Base-by-base conservation (phyloP, 2,113 vertebrate genomes). In the Arenaria interpres region DNA sequence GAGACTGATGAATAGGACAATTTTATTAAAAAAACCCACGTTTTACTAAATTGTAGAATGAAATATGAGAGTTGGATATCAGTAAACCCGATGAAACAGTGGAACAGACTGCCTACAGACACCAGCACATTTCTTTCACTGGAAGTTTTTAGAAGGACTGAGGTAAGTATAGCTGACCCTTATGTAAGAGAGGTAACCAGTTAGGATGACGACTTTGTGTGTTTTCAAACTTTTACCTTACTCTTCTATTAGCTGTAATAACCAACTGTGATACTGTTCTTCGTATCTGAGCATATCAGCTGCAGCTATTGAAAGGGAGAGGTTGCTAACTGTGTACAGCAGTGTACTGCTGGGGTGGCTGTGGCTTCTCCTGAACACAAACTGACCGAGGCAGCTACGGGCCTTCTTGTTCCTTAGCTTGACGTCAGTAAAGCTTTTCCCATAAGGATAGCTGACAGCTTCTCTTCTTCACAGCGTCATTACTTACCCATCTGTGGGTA, bases 371-470 rank as follows among this genome's bases (percentile, higher is more conserved):
- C 67, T 10, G 6, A 53, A 17, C n/a, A 53, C 54, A 87, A 53
- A 33, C 30, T 43, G 39, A 35, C 35, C 0, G 1, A 21, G 41
- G 41, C 48, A 80, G 33, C n/a, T n/a, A 16, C 0, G 0, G 32
- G 13, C 9, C 25, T 72, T 39, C 46, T 46, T 74, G 12, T 30
- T 88, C 45, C 37, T 57, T 27, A 43, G 7, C 37, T 57, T 0
- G 0, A 20, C 27, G 54, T 8, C 83, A 60, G 8, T 28, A 68
- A 76, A 59, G 14, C 32, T 13, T 60, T 89, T 72, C 41, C 48
- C 50, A 30, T 0, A 68, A 18, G 67, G 17, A 18, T 6, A 41
- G 15, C 62, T 48, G 57, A 24, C 12, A 43, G 33, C 19, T 43
- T n/a, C 14, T 87, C 10, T 59, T 77, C 28, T 90, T 64, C 39